Evolutionary conservation across 1,140 invertebrate genomes (phyloP), one percentile per base, ranked within the genome.

Genomic region (Triops longicaudatus): DNA sequence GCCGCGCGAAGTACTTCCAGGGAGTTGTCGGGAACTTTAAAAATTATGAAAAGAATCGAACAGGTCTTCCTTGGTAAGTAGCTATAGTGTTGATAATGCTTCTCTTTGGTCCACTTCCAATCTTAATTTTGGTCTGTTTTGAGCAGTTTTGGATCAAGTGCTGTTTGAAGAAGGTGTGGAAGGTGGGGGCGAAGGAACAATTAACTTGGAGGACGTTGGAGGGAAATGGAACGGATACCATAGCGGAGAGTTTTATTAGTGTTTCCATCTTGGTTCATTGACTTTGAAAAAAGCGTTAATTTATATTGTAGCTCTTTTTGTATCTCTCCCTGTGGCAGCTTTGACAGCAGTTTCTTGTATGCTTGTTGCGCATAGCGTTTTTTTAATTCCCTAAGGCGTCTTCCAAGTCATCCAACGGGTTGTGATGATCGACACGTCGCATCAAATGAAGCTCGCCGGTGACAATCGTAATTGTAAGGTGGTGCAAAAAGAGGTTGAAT

Each of bases 41-140:
- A 87, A 78, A 88, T 89, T 82, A 82, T 89, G 37, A 87, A 88
- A 79, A 86, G 87, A 80, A 83, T 89, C 50, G 88, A 89, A 81
- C 86, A 88, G 79, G 86, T 86, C 79, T 82, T 88, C 72, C 85
- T 87, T 82, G 85, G 88, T 89, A 84, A 81, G 81, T 78, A 7
- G 37, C n/a, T n/a, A 27, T 41, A 77, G 9, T 41, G n/a, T 26
- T 31, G 37, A 7, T 44, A 22, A 22, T 11, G 72, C 26, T 37
- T 63, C 31, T 37, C 2, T 10, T 74, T 31, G 72, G 75, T 37
- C 77, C 72, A 0, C 31, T 73, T 78, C 26, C 3, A 26, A 73
- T 73, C 74, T 43, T 27, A 73, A 79, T 72, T 0, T 72, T 41
- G 73, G 72, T 10, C 75, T 72, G 79, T 79, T 79, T 73, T 74